Evolutionary conservation across 2,797 vertebrate genomes (phyloP), one percentile per base, ranked within the genome.

Genomic region (Cynodonichthys magdalenae): DNA sequence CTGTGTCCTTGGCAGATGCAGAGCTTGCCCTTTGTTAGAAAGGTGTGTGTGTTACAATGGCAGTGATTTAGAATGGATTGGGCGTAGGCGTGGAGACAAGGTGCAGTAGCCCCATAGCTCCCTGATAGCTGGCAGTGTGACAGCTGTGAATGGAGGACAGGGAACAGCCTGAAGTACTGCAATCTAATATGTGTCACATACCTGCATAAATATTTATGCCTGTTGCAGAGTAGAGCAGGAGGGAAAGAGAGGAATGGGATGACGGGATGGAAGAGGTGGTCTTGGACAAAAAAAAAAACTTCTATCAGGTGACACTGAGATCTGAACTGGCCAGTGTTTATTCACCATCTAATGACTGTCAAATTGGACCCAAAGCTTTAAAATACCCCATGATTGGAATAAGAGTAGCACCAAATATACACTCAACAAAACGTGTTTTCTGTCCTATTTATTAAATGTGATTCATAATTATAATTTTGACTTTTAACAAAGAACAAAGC

Each of bases 201-300:
- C 83, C 89, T 88, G 87, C 89, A 93, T 93, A 92, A 92, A 93
- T 94, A 93, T 93, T 89, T 89, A 92, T 93, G 83, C 77, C 84
- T 69, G 63, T 88, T 84, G 86, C 84, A 86, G 75, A 87, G 74
- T 75, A 73, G 76, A 75, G 75, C 47, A 63, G 63, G 74, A 52
- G 74, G 59, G 73, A 65, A 59, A 24, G 52, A 46, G 50, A 56
- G 48, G 20, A 44, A 20, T 27, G n/a, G 57, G 63, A 61, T 56
- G 71, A 59, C 67, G 75, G 79, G 77, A 74, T 67, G 65, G 57
- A 74, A 75, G 70, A 59, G 74, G 81, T 77, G 80, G 84, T 89
- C 85, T 82, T 80, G 63, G 72, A 77, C 2, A 19, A 76, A 78
- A 84, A 69, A 11, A 24, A 82, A 45, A n/a, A 17, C 79, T 85